Base-by-base conservation (phyloP, 2,888 invertebrate genomes). In the Melangyna quadrimaculata region DNA sequence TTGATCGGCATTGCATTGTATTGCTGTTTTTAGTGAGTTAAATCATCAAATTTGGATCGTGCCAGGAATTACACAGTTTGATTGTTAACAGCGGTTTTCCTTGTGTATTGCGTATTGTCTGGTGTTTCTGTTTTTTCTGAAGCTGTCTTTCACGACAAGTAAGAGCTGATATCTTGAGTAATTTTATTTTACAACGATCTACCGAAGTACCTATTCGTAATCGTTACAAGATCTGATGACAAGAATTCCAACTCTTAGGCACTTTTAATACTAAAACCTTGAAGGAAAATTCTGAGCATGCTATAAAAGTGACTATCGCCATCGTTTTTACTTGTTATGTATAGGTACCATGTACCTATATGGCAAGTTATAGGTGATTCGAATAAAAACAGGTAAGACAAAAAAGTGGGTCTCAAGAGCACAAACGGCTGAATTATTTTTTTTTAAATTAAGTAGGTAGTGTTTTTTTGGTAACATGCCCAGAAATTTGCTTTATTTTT, bases 31-130 rank as follows among this genome's bases (percentile, higher is more conserved):
- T 69, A 86, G 84, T 77, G 75, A 86, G 80, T 80, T 80, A 80
- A 86, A 86, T 86, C 77, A 71, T 86, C 84, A 77, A 86, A 80
- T 86, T 86, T 86, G 84, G 84, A 77, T 57, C 80, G 84, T 86
- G 84, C 80, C 65, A 48, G 67, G 83, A 84, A 84, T 84, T 79
- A 71, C 74, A 79, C 65, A 79, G 32, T 63, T 70, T 17, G 37
- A 73, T 67, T 74, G 55, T 59, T 55, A n/a, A 40, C 12, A 35
- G 32, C 24, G 19, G 35, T 37, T 24, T 59, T 37, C 37, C 24
- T 37, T 59, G n/a, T 37, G 17, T 59, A 22, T 24, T 37, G 35
- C 59, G 14, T 24, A 32, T 57, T 57, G 57, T 57, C 19, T 35
- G 57, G 17, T 32, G n/a, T 27, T 40, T 40, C n/a, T 43, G 43